Evolutionary conservation across 2,888 invertebrate genomes (phyloP).

Genomic region (Azorinus chamasolen): DNA sequence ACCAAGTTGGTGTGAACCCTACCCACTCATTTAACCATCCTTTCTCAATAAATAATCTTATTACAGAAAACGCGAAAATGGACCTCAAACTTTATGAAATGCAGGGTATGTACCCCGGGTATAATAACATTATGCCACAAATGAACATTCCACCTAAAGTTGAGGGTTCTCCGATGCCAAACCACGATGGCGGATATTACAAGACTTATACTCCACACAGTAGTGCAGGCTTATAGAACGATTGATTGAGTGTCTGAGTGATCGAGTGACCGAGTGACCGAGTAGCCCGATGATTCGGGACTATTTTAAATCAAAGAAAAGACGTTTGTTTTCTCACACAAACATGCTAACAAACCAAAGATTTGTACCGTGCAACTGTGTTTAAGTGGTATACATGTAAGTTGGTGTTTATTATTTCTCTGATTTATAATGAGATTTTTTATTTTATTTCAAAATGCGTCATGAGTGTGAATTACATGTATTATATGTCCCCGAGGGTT

Average conservation of each 20-base stretch:
- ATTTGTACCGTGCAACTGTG: too few relatives aligned
- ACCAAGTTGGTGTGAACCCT: slow-evolving; percentile 82
- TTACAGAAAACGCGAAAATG: slow-evolving; percentile 93
- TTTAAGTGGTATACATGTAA: background rate
- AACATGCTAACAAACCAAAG: too few relatives aligned
- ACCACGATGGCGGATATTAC: slow-evolving; percentile 77
- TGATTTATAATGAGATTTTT: too few relatives aligned
- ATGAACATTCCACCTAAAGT: slow-evolving; percentile 70
- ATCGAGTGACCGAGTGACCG: too few relatives aligned
- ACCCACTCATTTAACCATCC: slow-evolving; percentile 91
- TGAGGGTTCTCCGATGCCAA: slow-evolving; percentile 60
- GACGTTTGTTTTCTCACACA: too few relatives aligned
- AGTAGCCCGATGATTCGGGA: too few relatives aligned
- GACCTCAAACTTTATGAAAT: slow-evolving; percentile 94
- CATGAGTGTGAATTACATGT: too few relatives aligned
- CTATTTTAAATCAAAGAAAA: too few relatives aligned
- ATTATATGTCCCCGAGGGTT: too few relatives aligned
- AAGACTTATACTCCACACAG: slow-evolving; percentile 80
- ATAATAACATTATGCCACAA: slow-evolving; percentile 63
- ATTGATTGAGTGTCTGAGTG: background rate
- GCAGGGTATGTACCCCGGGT: slow-evolving; percentile 79
- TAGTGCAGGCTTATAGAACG: slow-evolving; percentile 78
- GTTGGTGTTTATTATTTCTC: background rate
- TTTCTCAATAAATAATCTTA: slow-evolving; percentile 96
- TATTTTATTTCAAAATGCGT: too few relatives aligned